A percentile compares a stretch with the other conserved stretches of the same genome.
Conservation (phyloP, 2,113 vertebrate species). For the Varanus salvator region DNA sequence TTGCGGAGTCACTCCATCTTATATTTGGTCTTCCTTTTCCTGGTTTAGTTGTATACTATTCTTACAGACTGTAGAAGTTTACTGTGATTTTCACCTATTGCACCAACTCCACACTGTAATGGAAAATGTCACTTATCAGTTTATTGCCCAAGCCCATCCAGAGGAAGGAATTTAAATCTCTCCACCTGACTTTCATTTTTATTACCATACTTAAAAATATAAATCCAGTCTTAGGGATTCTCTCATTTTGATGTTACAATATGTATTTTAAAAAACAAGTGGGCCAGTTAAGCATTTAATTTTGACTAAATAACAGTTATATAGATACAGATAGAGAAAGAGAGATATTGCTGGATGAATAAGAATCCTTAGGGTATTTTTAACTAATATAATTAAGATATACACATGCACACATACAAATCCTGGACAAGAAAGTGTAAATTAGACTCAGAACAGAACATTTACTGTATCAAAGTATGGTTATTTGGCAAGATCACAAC, state of each 20-base stretch:
- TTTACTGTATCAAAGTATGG: constrained; percentile 14
- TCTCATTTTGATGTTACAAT: background rate
- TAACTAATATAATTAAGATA: accelerated
- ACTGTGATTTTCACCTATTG: background rate
- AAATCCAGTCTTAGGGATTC: background rate
- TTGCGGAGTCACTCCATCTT: no score
- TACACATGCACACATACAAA: background rate
- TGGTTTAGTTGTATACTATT: background rate
- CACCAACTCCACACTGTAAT: background rate
- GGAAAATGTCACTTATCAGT: background rate
- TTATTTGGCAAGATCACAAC: constrained; percentile 44
- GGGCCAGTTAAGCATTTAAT: background rate
- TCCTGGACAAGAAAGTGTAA: background rate
- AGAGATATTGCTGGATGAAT: background rate
- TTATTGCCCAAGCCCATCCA: background rate
- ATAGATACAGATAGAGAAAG: background rate
- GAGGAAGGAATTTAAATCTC: background rate
- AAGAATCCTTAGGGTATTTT: accelerated
- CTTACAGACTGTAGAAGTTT: background rate
- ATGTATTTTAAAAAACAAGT: accelerated
- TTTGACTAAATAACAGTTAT: background rate
- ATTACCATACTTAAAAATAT: accelerated
- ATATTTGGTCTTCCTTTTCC: no score
- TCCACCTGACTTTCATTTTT: background rate
- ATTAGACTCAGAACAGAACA: background rate